Conservation (phyloP, 1,140 invertebrate species). For the Ips typographus region DNA sequence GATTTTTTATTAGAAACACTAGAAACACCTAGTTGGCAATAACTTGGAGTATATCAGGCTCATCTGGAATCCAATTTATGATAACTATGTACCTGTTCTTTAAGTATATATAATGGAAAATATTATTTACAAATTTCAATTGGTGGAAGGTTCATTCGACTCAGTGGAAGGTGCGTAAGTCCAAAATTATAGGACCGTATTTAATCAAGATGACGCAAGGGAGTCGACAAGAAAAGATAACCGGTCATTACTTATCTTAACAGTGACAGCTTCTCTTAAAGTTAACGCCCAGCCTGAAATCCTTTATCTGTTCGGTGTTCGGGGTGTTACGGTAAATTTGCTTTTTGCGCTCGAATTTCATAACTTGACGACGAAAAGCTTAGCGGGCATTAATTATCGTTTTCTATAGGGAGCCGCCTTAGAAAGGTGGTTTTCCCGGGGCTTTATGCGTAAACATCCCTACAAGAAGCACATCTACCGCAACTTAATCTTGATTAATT, state of each 20-base stretch:
- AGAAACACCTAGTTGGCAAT: too few species aligned
- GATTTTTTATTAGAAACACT: too few species aligned
- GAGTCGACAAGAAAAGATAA: background rate
- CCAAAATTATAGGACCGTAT: too few species aligned
- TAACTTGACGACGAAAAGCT: slow-evolving; percentile 17
- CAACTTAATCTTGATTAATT: slow-evolving; percentile 28
- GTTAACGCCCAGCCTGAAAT: background rate
- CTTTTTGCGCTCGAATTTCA: slow-evolving; percentile 15
- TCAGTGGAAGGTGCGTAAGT: background rate
- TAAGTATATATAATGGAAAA: background rate
- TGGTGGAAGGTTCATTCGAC: background rate
- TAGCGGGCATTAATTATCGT: slow-evolving; percentile 25
- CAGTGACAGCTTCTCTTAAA: slow-evolving; percentile 1
- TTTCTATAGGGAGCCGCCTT: slow-evolving; percentile 20
- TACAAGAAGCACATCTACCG: slow-evolving; percentile 23
- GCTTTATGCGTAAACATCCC: slow-evolving; percentile 24
- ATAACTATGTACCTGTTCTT: too few species aligned
- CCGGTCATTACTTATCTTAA: slow-evolving; percentile 5
- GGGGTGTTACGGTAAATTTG: slow-evolving; percentile 3
- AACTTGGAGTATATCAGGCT: too few species aligned
- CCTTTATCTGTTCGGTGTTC: slow-evolving; percentile 1
- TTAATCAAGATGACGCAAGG: background rate
- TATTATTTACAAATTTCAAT: background rate
- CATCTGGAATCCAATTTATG: too few species aligned
- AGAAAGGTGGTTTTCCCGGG: slow-evolving; percentile 24